phyloP scores from a whole-genome alignment of 2,888 invertebrate species.

The Troides oblongomaculatus region DNA sequence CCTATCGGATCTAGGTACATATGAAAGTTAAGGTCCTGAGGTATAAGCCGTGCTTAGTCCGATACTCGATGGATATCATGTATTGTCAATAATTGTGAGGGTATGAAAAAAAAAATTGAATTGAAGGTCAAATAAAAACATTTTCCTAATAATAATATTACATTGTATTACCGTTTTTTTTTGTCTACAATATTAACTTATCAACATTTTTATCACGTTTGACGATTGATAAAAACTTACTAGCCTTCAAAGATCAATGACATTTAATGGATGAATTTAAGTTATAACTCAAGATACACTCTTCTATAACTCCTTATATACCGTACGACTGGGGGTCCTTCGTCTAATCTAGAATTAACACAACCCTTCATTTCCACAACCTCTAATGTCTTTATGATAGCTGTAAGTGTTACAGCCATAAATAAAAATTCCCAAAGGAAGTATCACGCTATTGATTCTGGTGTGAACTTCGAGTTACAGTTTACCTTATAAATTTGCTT shows the following conservation, averaged over 20 bases:
- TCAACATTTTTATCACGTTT: not conserved
- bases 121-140: too few relatives aligned
- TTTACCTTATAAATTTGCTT: too few relatives aligned
- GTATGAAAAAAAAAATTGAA: too few relatives aligned
- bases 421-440: conserved; percentile 41
- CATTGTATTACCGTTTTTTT: not conserved
- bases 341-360: not conserved
- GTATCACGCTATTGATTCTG: conserved; percentile 52
- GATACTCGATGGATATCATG: too few relatives aligned
- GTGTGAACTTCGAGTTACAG: conserved; percentile 40
- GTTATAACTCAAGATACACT: too few relatives aligned
- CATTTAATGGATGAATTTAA: not conserved
- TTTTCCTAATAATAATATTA: too few relatives aligned
- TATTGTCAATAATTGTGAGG: too few relatives aligned
- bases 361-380: conserved; percentile 5
- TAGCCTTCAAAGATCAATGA: not conserved
- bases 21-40: too few relatives aligned
- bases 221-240: not conserved
- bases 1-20: too few relatives aligned
- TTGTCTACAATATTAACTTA: not conserved
- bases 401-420: conserved; percentile 47
- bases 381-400: conserved; percentile 65
- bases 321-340: not conserved
- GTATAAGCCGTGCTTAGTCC: too few relatives aligned
- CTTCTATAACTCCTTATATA: too few relatives aligned